phyloP scores from a whole-genome alignment of 2,113 vertebrate genomes.

The Sceloporus tristichus region DNA sequence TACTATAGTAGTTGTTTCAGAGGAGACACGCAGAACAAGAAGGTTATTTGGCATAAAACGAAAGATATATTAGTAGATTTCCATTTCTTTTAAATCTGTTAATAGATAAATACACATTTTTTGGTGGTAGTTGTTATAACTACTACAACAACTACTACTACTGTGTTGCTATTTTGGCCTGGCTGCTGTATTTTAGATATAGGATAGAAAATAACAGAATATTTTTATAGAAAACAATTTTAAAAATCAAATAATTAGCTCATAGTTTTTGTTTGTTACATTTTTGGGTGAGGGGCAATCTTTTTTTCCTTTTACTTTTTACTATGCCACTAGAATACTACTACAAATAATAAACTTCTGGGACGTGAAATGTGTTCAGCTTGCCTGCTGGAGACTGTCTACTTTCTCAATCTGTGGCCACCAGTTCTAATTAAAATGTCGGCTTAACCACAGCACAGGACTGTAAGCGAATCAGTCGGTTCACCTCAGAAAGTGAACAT shows the following conservation, averaged over 20 bases:
- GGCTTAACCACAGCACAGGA: slow-evolving; percentile 61
- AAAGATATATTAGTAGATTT: slow-evolving; percentile 55
- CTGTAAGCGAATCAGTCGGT: slow-evolving; percentile 61
- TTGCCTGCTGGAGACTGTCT: slow-evolving; percentile 55
- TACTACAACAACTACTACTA: slow-evolving; percentile 39
- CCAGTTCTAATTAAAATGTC: slow-evolving; percentile 75
- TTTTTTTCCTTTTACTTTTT: slow-evolving; percentile 39
- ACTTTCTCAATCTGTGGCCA: slow-evolving; percentile 64
- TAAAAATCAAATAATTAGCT: background rate
- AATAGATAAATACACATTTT: slow-evolving; percentile 45
- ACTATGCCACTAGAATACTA: slow-evolving; percentile 37
- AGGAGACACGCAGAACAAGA: slow-evolving; percentile 25
- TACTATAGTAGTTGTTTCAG: slow-evolving; percentile 57
- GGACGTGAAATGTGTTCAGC: slow-evolving; percentile 51
- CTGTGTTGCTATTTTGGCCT: slow-evolving; percentile 42
- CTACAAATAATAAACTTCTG: slow-evolving; percentile 60
- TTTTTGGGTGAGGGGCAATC: background rate
- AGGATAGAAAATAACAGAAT: slow-evolving; percentile 24
- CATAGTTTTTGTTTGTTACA: slow-evolving; percentile 7
- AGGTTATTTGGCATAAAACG: slow-evolving; percentile 61
- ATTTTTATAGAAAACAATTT: background rate
- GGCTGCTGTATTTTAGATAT: slow-evolving; percentile 39
- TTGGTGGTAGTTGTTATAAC: slow-evolving; percentile 57
- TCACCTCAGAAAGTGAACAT: slow-evolving; percentile 66
- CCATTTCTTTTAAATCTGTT: slow-evolving; percentile 43